Base-by-base conservation (phyloP, 2,888 invertebrate species). In the Hemithea aestivaria region DNA sequence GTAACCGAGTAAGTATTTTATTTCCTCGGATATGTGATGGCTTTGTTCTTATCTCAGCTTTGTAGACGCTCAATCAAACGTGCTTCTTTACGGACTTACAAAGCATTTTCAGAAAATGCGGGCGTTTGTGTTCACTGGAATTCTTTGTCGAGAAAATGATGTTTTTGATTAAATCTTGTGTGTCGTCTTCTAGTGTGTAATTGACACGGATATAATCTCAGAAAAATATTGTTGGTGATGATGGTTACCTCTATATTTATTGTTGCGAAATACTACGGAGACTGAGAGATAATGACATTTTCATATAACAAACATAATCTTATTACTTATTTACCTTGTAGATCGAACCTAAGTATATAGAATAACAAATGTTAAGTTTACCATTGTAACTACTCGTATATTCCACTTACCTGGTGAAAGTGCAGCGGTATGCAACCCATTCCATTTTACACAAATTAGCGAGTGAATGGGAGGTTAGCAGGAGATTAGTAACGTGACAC, bases 361-460 rank as follows among this genome's bases (percentile, higher is more conserved):
- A n/a, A n/a, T n/a, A n/a, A n/a, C n/a, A n/a, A n/a, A n/a, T n/a
- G n/a, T n/a, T n/a, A n/a, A n/a, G n/a, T n/a, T n/a, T n/a, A n/a
- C n/a, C n/a, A n/a, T n/a, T n/a, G n/a, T n/a, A n/a, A n/a, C n/a
- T n/a, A n/a, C n/a, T n/a, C n/a, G n/a, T n/a, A n/a, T n/a, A n/a
- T n/a, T 16, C 5, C 5, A 16, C 5, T 4, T 16, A 2, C 16
- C 3, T 16, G 16, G 16, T 16, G 20, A 6, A 10, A 20, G 7
- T 50, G 49, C 49, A 46, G 47, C 44, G 32, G 44, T 46, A 36
- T 43, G 49, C 62, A 64, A 65, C 65, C 61, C 61, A 65, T 66
- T 68, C 60, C 73, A 70, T 75, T 77, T 80, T 75, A 71, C 68
- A 65, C 67, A 78, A 82, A 80, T 82, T 77, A 81, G 68, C 66